phyloP scores from a whole-genome alignment of 64 coral and sea anemone species.

The Cladopsammia gracilis region DNA sequence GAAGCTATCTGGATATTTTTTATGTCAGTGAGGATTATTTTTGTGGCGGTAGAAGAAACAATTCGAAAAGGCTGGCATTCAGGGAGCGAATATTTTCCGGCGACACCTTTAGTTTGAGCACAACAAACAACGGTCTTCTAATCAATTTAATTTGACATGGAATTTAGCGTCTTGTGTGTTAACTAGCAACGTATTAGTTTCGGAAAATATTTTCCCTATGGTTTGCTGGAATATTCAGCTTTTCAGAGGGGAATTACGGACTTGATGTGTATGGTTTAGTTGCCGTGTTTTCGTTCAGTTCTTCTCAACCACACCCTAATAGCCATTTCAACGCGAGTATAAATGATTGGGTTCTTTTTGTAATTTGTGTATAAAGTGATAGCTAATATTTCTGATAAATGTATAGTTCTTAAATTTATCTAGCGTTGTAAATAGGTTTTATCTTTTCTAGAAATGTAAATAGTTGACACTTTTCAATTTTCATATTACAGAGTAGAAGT shows the following conservation, averaged over 20 bases:
- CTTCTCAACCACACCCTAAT: neutral
- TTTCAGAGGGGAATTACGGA: neutral
- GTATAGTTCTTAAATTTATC: neutral
- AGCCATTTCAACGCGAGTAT: neutral
- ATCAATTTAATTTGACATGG: neutral
- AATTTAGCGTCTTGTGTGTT: neutral
- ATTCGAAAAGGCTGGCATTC: neutral
- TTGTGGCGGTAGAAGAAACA: neutral
- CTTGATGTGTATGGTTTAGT: neutral
- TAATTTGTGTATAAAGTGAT: neutral
- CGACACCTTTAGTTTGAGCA: neutral
- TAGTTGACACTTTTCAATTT: neutral
- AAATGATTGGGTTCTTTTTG: neutral
- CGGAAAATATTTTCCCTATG: neutral
- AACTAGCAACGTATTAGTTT: neutral
- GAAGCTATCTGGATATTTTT: neutral
- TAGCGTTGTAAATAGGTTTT: neutral
- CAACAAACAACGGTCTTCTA: neutral
- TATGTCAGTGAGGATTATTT: neutral
- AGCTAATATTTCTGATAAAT: neutral
- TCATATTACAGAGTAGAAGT: neutral
- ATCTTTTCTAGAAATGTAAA: neutral
- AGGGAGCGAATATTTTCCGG: neutral
- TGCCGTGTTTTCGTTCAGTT: neutral
- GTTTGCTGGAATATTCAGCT: neutral